Base-by-base conservation (phyloP, 2,797 vertebrate genomes). In the Clarias pachynema region DNA sequence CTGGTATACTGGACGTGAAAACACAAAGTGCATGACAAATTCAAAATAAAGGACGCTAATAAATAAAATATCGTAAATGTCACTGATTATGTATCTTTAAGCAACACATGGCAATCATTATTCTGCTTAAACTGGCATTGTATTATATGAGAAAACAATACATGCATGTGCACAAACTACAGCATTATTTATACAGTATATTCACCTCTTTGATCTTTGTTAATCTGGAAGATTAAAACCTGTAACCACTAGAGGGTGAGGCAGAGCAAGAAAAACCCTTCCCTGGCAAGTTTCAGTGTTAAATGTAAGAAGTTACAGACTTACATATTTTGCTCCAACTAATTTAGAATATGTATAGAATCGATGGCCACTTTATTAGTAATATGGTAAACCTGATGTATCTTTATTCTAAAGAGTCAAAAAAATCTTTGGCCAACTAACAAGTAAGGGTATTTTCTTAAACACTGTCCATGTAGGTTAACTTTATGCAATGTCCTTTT, bases 191-290 rank as follows among this genome's bases (percentile, higher is more conserved):
- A 53, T n/a, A 37, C 34, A 37, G 34, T 37, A 16, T 49, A 53
- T 53, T 53, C 14, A 53, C 14, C 14, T 18, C 2, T 12, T 26
- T 26, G 9, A 53, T 14, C 26, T 74, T 31, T 49, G 40, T 53
- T 73, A 59, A 29, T 34, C 4, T 56, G 8, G 4, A 78, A 78
- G 4, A 15, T 24, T 60, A 14, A 1, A 40, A 26, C 4, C 15
- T n/a, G 24, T 49, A 65, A 49, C n/a, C 78, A 80, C 78, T 65
- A 80, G 60, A 80, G 37, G 78, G 78, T 14, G 8, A 20, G 7
- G 5, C 59, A 63, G 60, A 79, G 59, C 8, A 22, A 62, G 24
- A 79, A 79, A 40, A n/a, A 15, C n/a, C 29, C 31, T 22, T 79
- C 29, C 29, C 29, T 62, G 34, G 34, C 22, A 14, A 26, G 53